phyloP scores from a whole-genome alignment of 2,797 vertebrate genomes.

The Petrocephalus sullivani region DNA sequence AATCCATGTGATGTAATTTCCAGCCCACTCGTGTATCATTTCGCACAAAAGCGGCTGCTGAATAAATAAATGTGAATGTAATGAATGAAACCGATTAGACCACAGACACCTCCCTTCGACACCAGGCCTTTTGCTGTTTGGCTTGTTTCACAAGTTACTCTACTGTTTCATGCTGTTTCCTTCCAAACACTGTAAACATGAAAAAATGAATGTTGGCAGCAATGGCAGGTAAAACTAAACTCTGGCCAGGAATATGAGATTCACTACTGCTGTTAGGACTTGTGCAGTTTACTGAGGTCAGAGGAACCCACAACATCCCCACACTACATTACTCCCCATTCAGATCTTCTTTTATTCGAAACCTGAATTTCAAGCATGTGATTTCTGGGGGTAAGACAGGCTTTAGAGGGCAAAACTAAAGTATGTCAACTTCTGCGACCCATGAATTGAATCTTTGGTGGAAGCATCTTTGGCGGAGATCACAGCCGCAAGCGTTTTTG shows the following conservation, averaged over 20 bases:
- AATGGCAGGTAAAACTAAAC: neutral
- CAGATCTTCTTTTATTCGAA: neutral
- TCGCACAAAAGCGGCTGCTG: neutral
- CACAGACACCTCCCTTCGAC: neutral
- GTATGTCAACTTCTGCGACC: neutral
- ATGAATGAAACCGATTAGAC: neutral
- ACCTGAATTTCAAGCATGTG: neutral
- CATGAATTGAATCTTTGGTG: neutral
- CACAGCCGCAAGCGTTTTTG: neutral
- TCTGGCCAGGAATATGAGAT: neutral
- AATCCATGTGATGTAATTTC: neutral
- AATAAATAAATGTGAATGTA: neutral
- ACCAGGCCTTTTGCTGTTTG: neutral
- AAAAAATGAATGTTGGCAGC: neutral
- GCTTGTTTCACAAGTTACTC: neutral
- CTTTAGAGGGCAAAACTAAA: neutral
- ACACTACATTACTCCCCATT: neutral
- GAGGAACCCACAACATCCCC: neutral
- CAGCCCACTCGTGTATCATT: neutral
- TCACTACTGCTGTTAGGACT: neutral
- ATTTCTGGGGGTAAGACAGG: neutral
- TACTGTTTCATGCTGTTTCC: neutral
- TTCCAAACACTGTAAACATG: neutral
- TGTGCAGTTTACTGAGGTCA: neutral
- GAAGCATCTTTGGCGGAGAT: neutral